Evolutionary conservation across 2,113 vertebrate genomes (phyloP).

Genomic region (Notechis scutatus): DNA sequence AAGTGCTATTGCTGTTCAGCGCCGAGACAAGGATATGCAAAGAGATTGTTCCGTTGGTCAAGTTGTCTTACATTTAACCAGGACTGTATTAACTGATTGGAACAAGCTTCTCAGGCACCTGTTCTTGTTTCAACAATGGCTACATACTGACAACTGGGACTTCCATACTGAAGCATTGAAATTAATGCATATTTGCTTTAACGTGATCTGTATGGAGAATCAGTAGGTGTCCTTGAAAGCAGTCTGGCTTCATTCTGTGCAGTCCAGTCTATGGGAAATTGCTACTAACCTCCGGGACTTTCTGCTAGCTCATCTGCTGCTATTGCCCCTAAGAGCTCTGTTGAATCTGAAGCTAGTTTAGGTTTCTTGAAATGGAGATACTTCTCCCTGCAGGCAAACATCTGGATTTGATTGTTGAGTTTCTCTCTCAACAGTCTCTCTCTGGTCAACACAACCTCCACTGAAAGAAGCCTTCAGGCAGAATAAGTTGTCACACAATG

Average conservation of each 20-base stretch:
- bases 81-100: background rate
- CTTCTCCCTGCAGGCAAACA: background rate
- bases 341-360: background rate
- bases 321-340: background rate
- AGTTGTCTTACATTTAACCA: background rate
- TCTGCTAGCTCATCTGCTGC: background rate
- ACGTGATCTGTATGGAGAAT: background rate
- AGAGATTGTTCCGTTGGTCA: background rate
- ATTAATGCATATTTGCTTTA: background rate
- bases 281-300: background rate
- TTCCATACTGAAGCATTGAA: background rate
- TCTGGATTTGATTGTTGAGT: background rate
- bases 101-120: background rate
- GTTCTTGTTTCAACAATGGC: background rate
- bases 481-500: background rate
- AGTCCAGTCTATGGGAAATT: background rate
- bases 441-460: too few species aligned
- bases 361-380: background rate
- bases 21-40: background rate
- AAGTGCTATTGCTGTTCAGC: too few species aligned
- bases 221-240: background rate
- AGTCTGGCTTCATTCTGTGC: background rate
- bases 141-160: background rate
- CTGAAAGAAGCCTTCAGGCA: too few species aligned
- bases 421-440: background rate